These are phyloP conservation scores for Malaclemys terrapin DNA, from an alignment of 2,113 vertebrate genomes.

Conservation along the genomic window DNA sequence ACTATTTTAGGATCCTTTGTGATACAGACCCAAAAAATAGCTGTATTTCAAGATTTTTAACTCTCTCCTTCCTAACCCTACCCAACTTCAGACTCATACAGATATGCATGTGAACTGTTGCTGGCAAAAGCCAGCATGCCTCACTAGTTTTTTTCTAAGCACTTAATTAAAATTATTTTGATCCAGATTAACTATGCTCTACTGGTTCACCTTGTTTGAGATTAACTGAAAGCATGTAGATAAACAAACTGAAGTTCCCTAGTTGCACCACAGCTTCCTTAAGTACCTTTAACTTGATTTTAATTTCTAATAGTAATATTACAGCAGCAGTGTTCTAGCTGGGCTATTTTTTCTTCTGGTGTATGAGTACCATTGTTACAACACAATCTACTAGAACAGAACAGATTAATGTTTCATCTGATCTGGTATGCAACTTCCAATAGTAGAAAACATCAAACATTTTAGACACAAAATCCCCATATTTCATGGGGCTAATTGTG, in stretches of 20 bases:
- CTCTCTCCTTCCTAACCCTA: background rate
- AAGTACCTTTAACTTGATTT: background rate
- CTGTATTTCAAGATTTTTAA: background rate
- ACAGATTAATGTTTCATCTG: background rate
- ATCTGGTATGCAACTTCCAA: background rate
- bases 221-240: background rate
- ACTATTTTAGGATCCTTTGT: background rate
- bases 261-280: background rate
- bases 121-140: background rate
- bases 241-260: background rate
- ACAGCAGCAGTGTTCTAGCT: background rate
- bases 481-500: background rate
- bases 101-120: background rate
- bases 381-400: background rate
- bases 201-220: background rate
- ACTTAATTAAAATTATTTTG: background rate
- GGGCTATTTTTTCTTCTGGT: background rate
- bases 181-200: background rate
- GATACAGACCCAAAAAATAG: background rate
- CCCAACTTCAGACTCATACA: background rate
- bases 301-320: background rate
- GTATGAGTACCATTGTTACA: background rate
- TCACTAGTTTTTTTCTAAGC: background rate
- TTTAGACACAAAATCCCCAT: background rate
- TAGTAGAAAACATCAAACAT: background rate